A percentile compares a stretch with the other conserved stretches of the same genome.
Conservation (phyloP, 1,140 invertebrate genomes). For the Archivesica marissinica region DNA sequence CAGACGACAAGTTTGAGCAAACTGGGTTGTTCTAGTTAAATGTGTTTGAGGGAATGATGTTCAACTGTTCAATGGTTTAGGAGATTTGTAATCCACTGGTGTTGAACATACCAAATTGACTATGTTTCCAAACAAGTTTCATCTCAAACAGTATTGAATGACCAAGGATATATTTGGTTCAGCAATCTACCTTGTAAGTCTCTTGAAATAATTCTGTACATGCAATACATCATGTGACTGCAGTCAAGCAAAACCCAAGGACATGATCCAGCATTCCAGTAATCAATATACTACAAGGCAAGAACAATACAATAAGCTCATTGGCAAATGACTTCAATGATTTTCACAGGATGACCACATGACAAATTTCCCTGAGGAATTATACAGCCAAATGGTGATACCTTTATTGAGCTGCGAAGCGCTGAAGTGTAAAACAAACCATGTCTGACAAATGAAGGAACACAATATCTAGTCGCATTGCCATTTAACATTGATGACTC, state of each 20-base stretch:
- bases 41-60: too few relatives aligned
- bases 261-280: neutral
- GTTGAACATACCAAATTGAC: too few relatives aligned
- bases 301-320: neutral
- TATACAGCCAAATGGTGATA: neutral
- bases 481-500: conserved; percentile 21
- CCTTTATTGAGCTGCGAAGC: neutral
- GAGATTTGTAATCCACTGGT: too few relatives aligned
- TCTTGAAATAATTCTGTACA: too few relatives aligned
- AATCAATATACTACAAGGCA: neutral
- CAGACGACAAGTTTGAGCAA: too few relatives aligned
- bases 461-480: neutral
- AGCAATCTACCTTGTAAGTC: too few relatives aligned
- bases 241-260: neutral
- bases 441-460: neutral
- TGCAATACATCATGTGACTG: neutral
- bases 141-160: too few relatives aligned
- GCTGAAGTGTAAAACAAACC: neutral
- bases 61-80: too few relatives aligned
- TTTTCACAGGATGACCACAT: neutral
- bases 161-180: too few relatives aligned
- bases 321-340: neutral
- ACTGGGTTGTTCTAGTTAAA: too few relatives aligned
- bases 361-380: neutral
- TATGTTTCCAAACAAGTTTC: too few relatives aligned